phyloP scores from a whole-genome alignment of 2,888 invertebrate species.

The Corythucha ciliata region DNA sequence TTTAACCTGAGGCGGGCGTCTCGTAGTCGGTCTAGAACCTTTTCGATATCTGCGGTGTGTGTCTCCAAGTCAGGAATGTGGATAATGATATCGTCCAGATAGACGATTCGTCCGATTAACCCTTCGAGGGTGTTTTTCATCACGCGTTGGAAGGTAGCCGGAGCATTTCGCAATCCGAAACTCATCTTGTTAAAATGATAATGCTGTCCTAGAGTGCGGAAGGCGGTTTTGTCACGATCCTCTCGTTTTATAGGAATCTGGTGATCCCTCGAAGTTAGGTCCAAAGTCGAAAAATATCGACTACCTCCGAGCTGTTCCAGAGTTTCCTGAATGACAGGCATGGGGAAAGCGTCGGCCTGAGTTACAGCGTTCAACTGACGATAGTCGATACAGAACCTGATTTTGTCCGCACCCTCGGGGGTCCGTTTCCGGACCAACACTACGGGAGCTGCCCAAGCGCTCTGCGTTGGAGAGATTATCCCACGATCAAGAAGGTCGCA shows the following conservation, averaged over 20 bases:
- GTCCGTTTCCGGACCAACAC: background rate
- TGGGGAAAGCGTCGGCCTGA: too few species aligned
- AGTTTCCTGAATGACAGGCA: too few species aligned
- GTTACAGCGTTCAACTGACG: conserved; percentile 27
- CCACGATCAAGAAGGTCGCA: background rate
- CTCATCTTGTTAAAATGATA: conserved; percentile 31
- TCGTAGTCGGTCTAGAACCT: background rate
- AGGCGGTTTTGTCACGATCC: background rate
- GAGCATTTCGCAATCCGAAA: conserved; percentile 28
- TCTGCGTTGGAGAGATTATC: background rate
- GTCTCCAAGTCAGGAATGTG: background rate
- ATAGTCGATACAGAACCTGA: too few species aligned
- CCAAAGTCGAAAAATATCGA: conserved; percentile 29
- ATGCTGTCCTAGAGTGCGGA: too few species aligned
- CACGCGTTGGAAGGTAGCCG: conserved; percentile 28
- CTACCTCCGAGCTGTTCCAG: too few species aligned
- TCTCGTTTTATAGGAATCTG: conserved; percentile 20
- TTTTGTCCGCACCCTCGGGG: too few species aligned
- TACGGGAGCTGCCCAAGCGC: background rate
- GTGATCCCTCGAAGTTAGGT: too few species aligned
- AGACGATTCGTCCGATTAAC: conserved; percentile 26
- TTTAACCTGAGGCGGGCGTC: conserved; percentile 6
- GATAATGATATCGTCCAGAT: conserved; percentile 14
- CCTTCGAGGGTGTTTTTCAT: conserved; percentile 27
- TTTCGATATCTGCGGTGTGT: background rate